Conservation (phyloP, 2,888 invertebrate species). For the Xanthorhoe spadicearia region DNA sequence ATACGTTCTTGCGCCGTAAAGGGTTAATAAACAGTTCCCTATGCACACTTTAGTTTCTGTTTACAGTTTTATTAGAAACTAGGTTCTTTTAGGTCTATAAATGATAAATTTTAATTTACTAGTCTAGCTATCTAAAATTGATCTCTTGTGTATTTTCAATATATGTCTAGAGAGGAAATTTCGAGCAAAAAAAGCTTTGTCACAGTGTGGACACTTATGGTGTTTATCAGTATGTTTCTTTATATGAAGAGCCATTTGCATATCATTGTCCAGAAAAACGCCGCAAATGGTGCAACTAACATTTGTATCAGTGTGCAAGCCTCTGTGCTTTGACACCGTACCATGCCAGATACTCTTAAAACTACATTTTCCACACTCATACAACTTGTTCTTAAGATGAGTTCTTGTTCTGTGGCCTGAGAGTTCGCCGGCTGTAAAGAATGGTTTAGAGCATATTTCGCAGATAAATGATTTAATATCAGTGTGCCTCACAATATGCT, state of each 20-base stretch:
- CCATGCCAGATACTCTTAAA: conserved; percentile 52
- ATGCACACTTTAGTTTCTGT: too few species aligned
- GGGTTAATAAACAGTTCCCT: too few species aligned
- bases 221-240: conserved; percentile 64
- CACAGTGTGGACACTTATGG: conserved; percentile 61
- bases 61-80: too few species aligned
- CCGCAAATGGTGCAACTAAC: conserved; percentile 65
- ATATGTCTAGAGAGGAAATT: conserved; percentile 38
- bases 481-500: conserved; percentile 66
- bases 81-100: too few species aligned
- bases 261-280: conserved; percentile 57
- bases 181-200: conserved; percentile 55
- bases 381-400: conserved; percentile 55
- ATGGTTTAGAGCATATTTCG: conserved; percentile 67
- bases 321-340: conserved; percentile 56
- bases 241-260: conserved; percentile 60
- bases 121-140: not conserved
- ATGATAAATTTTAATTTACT: too few species aligned
- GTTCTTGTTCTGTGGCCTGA: conserved; percentile 60
- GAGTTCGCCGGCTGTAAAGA: conserved; percentile 63
- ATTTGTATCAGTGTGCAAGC: conserved; percentile 60
- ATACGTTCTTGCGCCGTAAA: too few species aligned
- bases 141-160: conserved; percentile 35
- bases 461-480: conserved; percentile 65
- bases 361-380: conserved; percentile 63